A percentile compares a stretch with the other conserved stretches of the same genome.
Conservation (phyloP, 2,888 invertebrate genomes). For the Carpatolechia fugitivella region DNA sequence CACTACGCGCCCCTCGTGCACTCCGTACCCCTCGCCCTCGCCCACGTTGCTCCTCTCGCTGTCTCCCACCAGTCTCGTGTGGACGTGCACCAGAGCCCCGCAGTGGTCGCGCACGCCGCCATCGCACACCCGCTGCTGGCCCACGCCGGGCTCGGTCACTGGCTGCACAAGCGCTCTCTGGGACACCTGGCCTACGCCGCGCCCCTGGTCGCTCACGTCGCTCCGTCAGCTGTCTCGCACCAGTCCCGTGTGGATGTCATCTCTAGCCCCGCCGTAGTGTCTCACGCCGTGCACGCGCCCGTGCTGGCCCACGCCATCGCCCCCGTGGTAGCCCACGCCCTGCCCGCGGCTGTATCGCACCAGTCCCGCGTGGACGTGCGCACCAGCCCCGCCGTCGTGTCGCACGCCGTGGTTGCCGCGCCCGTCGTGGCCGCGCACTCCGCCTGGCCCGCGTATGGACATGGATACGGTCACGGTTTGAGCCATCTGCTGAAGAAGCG, state of each 20-base stretch:
- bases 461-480: conserved; percentile 32
- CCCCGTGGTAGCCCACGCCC: conserved; percentile 28
- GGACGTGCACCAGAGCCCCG: conserved; percentile 61
- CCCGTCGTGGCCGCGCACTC: conserved; percentile 42
- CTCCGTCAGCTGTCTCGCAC: conserved; percentile 42
- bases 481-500: conserved; percentile 47
- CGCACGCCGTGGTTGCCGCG: conserved; percentile 28
- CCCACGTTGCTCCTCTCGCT: conserved; percentile 56
- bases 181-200: conserved; percentile 44
- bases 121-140: conserved; percentile 40
- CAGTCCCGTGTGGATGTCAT: conserved; percentile 55
- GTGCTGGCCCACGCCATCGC: conserved; percentile 39
- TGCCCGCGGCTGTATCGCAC: conserved; percentile 62
- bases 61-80: conserved; percentile 77
- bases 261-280: conserved; percentile 49
- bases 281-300: conserved; percentile 43
- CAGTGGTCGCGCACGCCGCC: conserved; percentile 46
- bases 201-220: conserved; percentile 42
- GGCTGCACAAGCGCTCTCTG: conserved; percentile 49
- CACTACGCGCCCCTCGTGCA: conserved; percentile 40
- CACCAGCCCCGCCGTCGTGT: conserved; percentile 31
- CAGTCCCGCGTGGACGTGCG: conserved; percentile 67
- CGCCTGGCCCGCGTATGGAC: conserved; percentile 32
- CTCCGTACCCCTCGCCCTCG: conserved; percentile 49
- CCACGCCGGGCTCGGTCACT: conserved; percentile 37